Percentiles rank a stretch among this genome's conserved stretches.
These are phyloP conservation scores for Sylvietta virens DNA, from an alignment of 2,113 vertebrate species.

Conservation along the genomic window DNA sequence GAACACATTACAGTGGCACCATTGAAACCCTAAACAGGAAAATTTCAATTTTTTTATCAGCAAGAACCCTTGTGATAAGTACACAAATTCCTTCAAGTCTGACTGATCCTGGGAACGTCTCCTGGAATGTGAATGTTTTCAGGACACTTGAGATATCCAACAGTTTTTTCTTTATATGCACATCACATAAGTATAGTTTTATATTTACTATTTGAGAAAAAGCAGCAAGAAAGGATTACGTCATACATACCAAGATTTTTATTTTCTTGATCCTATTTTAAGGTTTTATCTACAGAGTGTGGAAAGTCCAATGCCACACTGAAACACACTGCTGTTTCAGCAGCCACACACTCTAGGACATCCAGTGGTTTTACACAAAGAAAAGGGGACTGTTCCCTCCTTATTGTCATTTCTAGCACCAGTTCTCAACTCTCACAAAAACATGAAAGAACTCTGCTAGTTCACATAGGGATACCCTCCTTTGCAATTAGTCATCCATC, in stretches of 20 bases:
- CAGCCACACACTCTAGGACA: accelerated
- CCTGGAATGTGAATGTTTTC: neutral
- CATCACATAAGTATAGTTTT: neutral
- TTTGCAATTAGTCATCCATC: neutral
- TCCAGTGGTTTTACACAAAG: neutral
- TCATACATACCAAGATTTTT: neutral
- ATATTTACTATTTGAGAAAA: neutral
- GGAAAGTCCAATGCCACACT: neutral
- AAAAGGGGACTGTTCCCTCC: neutral
- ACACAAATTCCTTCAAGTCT: neutral
- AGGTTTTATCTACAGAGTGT: neutral
- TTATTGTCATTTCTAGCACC: neutral
- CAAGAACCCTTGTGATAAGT: neutral
- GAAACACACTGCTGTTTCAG: neutral
- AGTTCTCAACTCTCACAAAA: neutral
- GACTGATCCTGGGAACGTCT: neutral
- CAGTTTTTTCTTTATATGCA: neutral
- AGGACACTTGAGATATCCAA: neutral
- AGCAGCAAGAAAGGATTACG: neutral
- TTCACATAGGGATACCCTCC: neutral
- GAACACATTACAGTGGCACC: neutral
- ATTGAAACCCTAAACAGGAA: neutral
- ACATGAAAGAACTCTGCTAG: neutral
- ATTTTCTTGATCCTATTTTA: neutral
- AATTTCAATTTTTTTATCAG: neutral